Evolutionary conservation across 2,888 invertebrate species (phyloP).

Genomic region (Pemphredon lugubris): DNA sequence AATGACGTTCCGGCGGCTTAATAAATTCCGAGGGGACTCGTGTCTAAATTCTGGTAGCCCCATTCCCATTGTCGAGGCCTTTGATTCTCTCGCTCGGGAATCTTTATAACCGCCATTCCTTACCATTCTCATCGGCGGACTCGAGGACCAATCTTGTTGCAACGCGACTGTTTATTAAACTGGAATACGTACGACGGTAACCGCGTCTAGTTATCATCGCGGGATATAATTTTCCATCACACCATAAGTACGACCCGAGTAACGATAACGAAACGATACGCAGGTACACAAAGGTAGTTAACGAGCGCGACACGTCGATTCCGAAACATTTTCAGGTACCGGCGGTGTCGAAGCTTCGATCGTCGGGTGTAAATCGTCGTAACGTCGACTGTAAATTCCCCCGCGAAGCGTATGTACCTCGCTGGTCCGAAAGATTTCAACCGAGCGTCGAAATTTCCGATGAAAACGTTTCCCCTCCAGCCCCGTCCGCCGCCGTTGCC

Average conservation of each 20-base stretch:
- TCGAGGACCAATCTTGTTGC: background rate
- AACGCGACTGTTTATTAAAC: background rate
- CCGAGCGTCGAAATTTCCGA: conserved; percentile 7
- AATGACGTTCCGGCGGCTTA: conserved; percentile 8
- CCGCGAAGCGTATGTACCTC: too few species aligned
- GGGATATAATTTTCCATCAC: too few species aligned
- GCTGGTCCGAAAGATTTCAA: conserved; percentile 10
- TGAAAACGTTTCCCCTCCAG: too few species aligned
- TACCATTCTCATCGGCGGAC: background rate
- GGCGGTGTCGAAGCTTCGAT: too few species aligned
- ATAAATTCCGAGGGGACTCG: conserved; percentile 20
- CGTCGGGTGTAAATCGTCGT: too few species aligned
- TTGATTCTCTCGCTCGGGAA: background rate
- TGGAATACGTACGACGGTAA: background rate
- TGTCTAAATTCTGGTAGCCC: conserved; percentile 15
- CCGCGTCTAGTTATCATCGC: background rate
- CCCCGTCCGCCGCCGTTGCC: too few species aligned
- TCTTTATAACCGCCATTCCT: background rate
- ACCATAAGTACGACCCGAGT: too few species aligned
- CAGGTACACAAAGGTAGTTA: background rate
- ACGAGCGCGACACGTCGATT: background rate
- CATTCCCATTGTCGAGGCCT: background rate
- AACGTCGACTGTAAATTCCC: too few species aligned
- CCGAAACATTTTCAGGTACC: background rate
- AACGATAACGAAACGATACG: too few species aligned